These are phyloP conservation scores for Tenebrosternarchus preto DNA, from an alignment of 2,113 vertebrate species.

Conservation along the genomic window DNA sequence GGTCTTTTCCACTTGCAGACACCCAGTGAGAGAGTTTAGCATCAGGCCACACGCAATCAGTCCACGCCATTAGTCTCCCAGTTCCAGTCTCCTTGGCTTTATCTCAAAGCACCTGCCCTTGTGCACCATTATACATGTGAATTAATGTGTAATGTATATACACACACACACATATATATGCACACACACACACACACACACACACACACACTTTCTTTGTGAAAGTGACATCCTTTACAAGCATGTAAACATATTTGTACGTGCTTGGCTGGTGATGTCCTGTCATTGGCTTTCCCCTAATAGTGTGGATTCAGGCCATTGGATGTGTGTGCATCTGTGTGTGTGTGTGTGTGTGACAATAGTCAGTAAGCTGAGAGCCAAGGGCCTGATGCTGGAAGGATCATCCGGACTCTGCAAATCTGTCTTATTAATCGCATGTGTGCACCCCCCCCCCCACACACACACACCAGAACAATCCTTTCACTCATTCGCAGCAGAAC, in stretches of 20 bases:
- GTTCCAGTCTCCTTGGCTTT: slow-evolving; percentile 25
- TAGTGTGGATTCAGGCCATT: background rate
- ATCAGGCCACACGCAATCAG: slow-evolving; percentile 39
- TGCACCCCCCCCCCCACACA: background rate
- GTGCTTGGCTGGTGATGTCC: background rate
- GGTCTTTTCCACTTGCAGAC: slow-evolving; percentile 19
- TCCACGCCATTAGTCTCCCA: slow-evolving; percentile 19
- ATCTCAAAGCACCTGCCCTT: slow-evolving; percentile 20
- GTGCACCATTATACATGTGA: background rate
- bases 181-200: background rate
- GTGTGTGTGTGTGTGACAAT: slow-evolving; percentile 3
- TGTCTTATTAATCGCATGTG: slow-evolving; percentile 53
- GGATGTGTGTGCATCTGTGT: background rate
- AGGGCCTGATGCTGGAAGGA: slow-evolving; percentile 10
- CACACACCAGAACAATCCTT: slow-evolving; percentile 30
- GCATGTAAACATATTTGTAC: background rate
- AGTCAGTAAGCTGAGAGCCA: background rate
- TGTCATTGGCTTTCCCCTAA: slow-evolving; percentile 1
- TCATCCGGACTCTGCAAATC: slow-evolving; percentile 33
- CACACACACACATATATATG: background rate
- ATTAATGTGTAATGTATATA: background rate
- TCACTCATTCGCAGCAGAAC: slow-evolving; percentile 44
- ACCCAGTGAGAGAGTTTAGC: slow-evolving; percentile 31
- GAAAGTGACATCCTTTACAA: no score
- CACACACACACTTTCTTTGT: background rate